A percentile compares a stretch with the other conserved stretches of the same genome.
These are phyloP conservation scores for Solenopsis invicta DNA, from an alignment of 1,140 invertebrate genomes.

Conservation along the genomic window DNA sequence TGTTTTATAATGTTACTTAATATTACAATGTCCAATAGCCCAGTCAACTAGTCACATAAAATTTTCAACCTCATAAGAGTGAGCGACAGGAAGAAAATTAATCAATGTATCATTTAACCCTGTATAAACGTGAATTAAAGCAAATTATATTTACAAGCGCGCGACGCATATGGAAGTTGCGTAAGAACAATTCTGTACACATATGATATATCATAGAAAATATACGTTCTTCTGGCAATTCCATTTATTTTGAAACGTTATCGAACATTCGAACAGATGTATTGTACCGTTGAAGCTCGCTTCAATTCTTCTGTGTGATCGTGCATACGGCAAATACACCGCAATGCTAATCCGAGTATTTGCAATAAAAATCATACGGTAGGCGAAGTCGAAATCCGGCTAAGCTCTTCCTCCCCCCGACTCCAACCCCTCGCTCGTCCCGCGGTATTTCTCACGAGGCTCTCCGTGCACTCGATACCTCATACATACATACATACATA, in stretches of 20 bases:
- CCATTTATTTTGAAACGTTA: not conserved
- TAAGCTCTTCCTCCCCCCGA: not conserved
- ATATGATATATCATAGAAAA: not conserved
- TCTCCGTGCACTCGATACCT: conserved; percentile 43
- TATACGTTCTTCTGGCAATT: not conserved
- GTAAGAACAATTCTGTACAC: not conserved
- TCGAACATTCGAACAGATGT: conserved; percentile 4
- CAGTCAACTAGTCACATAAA: not conserved
- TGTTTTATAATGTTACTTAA: not conserved
- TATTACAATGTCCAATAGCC: not conserved
- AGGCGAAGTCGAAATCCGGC: conserved; percentile 22
- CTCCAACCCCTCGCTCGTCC: not conserved
- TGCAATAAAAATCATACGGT: conserved; percentile 52
- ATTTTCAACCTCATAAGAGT: not conserved
- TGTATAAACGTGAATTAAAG: not conserved
- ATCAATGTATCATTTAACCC: not conserved
- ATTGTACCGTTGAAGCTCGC: not conserved
- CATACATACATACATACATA: conserved; percentile 63
- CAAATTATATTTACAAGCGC: not conserved
- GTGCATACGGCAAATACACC: conserved; percentile 14
- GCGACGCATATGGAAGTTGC: not conserved
- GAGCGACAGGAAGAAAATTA: not conserved
- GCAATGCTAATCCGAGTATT: conserved; percentile 34
- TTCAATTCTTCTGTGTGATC: not conserved
- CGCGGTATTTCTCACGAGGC: conserved; percentile 48